Conservation (phyloP, 2,113 vertebrate species). For the Peromyscus leucopus region DNA sequence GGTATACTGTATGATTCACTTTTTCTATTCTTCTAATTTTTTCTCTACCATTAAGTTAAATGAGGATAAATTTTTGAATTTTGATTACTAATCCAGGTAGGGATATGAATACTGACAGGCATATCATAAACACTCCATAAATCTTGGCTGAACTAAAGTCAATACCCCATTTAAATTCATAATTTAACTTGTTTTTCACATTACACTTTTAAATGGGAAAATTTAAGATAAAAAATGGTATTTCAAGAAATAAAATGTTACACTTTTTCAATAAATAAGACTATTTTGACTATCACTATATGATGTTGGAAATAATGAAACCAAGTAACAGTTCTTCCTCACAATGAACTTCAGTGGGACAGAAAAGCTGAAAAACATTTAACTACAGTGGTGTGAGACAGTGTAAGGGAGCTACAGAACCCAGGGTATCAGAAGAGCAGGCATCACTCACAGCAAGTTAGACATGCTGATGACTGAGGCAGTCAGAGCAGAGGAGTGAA, state of each 20-base stretch:
- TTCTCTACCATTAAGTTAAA: constrained; percentile 13
- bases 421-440: background rate
- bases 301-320: background rate
- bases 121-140: constrained; percentile 25
- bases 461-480: background rate
- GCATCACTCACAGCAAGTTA: background rate
- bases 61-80: background rate
- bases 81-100: constrained; percentile 35
- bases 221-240: background rate
- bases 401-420: background rate
- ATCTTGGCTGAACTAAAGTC: background rate
- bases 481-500: background rate
- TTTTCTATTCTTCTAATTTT: constrained; percentile 46
- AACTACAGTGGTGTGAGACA: background rate
- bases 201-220: constrained; percentile 23
- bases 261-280: background rate
- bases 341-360: background rate
- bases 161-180: constrained; percentile 28
- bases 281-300: background rate
- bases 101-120: background rate
- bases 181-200: constrained; percentile 46
- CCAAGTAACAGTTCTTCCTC: background rate
- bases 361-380: background rate
- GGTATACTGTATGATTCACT: background rate
- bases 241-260: constrained; percentile 22